Conservation (phyloP, 2,888 invertebrate genomes). For the Himalopsyche anomala region DNA sequence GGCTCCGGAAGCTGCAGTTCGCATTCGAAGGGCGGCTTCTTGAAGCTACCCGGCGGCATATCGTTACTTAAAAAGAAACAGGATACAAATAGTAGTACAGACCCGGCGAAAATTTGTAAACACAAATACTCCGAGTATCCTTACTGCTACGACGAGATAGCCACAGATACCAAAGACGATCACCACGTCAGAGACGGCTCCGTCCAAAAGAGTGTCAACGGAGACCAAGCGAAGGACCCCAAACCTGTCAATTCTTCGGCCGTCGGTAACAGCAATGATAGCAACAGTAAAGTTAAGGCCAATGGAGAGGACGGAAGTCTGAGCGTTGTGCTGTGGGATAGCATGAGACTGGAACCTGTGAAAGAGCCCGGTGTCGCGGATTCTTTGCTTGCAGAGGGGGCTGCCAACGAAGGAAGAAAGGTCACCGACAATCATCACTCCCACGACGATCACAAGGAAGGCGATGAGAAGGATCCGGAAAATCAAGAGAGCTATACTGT, state of each 20-base stretch:
- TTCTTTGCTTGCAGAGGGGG: slow-evolving; percentile 54
- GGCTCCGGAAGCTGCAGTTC: slow-evolving; percentile 70
- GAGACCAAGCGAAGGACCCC: slow-evolving; percentile 1
- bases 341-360: slow-evolving; percentile 39
- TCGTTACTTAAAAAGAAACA: slow-evolving; percentile 69
- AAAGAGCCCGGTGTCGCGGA: slow-evolving; percentile 64
- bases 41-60: slow-evolving; percentile 68
- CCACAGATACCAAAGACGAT: slow-evolving; percentile 83
- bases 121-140: slow-evolving; percentile 93
- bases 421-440: slow-evolving; percentile 67
- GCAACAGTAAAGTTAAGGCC: slow-evolving; percentile 69
- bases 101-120: slow-evolving; percentile 83
- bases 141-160: slow-evolving; percentile 91
- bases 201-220: slow-evolving; percentile 39
- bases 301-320: slow-evolving; percentile 73
- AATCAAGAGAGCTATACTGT: slow-evolving; percentile 85
- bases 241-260: slow-evolving; percentile 31
- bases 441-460: slow-evolving; percentile 72
- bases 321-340: slow-evolving; percentile 72
- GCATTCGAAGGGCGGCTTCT: slow-evolving; percentile 68
- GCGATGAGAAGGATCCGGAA: slow-evolving; percentile 72
- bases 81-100: slow-evolving; percentile 70
- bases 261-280: slow-evolving; percentile 61
- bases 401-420: slow-evolving; percentile 47
- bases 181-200: slow-evolving; percentile 72